Base-by-base conservation (phyloP, 2,113 vertebrate genomes). In the Amazona guildingii region DNA sequence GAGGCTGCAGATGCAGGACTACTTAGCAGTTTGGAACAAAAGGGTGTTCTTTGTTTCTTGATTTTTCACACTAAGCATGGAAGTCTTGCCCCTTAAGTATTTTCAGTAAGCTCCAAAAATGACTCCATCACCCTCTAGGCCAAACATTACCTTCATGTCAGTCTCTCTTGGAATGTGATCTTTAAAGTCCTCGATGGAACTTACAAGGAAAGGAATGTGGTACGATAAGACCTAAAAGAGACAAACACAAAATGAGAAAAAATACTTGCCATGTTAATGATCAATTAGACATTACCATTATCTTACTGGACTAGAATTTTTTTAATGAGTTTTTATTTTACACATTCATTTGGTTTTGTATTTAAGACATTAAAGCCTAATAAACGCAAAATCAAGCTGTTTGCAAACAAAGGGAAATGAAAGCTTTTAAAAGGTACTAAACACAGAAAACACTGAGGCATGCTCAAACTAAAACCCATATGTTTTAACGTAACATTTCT, bases 91-190 rank as follows among this genome's bases (percentile, higher is more conserved):
- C 21, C 51, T 57, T 15, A 33, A 9, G 21, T 78, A 84, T 75
- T 90, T 76, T 64, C n/a, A 73, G 21, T 64, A 52, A 82, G 29
- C 35, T 92, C 72, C 33, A 76, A 46, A 92, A 92, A 73, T 1
- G 0, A 69, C 20, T 55, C 61, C 9, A 13, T 15, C 67, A 61
- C 12, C 11, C 48, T 35, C 37, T 43, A 5, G 59, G 76, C 33
- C 88, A 77, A 83, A 62, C 61, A 44, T 95, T 98, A 99, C 99
- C 99, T 99, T 99, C 99, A 99, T 99, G 97, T 99, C 99, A 2
- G 99, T 99, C 97, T 99, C 99, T 92, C 99, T 98, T 95, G 99
- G 99, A 98, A 99, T 99, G 98, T 99, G 99, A 97, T 99, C 99
- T 96, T 99, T 99, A 90, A 99, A 99, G 93, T 99, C 99, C 96